Percentiles rank a stretch among this genome's conserved stretches.
Conservation (phyloP, 2,797 vertebrate genomes). For the Acridotheres tristis region DNA sequence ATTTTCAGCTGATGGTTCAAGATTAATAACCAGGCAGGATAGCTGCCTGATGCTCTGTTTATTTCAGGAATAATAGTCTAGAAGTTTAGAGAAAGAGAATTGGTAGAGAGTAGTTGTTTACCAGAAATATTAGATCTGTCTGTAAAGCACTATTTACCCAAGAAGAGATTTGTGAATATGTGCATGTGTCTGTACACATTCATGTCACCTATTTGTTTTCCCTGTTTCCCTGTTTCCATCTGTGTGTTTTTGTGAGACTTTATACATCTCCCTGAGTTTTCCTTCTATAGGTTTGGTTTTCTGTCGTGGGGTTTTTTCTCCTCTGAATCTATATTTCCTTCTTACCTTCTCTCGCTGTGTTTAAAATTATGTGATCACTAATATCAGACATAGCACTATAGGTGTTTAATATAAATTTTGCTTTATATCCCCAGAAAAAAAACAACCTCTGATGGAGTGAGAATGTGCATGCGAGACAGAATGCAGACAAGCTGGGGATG, state of each 20-base stretch:
- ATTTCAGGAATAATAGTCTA: background rate
- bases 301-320: accelerated
- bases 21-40: background rate
- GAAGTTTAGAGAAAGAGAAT: background rate
- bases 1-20: background rate
- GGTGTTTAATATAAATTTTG: slow-evolving; percentile 36
- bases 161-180: background rate
- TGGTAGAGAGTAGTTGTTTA: background rate
- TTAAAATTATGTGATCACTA: background rate
- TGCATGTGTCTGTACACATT: background rate
- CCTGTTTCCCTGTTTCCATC: background rate
- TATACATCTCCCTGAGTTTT: background rate
- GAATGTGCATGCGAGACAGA: background rate
- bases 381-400: background rate
- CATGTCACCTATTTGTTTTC: background rate
- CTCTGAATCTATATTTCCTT: background rate
- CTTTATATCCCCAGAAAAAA: background rate
- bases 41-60: background rate
- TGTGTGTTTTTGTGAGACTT: background rate
- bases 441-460: background rate
- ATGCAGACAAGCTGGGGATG: background rate
- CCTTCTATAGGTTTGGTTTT: background rate
- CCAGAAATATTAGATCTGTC: background rate
- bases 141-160: background rate
- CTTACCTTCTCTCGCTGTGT: background rate